Evolutionary conservation across 1,140 invertebrate genomes (phyloP).

Genomic region (Plectrocnemia conspersa): DNA sequence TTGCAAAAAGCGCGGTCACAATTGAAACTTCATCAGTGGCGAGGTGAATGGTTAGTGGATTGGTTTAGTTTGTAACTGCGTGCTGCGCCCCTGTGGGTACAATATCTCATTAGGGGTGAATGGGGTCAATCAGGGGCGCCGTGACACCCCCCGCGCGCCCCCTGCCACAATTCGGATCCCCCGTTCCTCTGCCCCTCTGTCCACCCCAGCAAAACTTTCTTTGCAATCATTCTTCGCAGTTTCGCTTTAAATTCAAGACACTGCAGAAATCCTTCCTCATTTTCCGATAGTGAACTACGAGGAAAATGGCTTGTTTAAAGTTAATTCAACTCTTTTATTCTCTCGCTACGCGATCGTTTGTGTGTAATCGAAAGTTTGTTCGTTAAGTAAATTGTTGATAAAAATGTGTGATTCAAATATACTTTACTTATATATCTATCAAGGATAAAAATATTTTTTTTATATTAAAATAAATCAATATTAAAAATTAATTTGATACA

Average conservation of each 20-base stretch:
- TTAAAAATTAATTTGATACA: too few species aligned
- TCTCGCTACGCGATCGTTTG: background rate
- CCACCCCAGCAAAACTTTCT: slow-evolving; percentile 15
- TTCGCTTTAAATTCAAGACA: slow-evolving; percentile 23
- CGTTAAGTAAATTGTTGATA: too few species aligned
- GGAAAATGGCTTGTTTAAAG: slow-evolving; percentile 18
- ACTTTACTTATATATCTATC: too few species aligned
- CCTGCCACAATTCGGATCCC: background rate
- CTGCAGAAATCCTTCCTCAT: slow-evolving; percentile 15
- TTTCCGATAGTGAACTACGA: background rate
- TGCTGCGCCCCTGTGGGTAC: slow-evolving; percentile 24
- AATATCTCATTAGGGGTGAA: slow-evolving; percentile 37
- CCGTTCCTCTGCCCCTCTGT: background rate
- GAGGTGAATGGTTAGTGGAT: slow-evolving; percentile 24
- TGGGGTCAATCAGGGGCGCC: slow-evolving; percentile 35
- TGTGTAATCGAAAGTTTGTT: background rate
- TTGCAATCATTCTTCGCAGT: slow-evolving; percentile 31
- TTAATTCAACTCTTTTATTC: slow-evolving; percentile 18
- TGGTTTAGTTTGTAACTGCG: slow-evolving; percentile 25
- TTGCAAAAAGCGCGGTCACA: slow-evolving; percentile 12
- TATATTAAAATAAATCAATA: too few species aligned
- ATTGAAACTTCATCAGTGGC: slow-evolving; percentile 21
- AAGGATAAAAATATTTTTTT: too few species aligned
- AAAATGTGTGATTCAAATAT: too few species aligned
- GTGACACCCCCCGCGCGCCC: slow-evolving; percentile 16